These are phyloP conservation scores for Procavia capensis DNA, from an alignment of 2,113 vertebrate species.

Conservation along the genomic window DNA sequence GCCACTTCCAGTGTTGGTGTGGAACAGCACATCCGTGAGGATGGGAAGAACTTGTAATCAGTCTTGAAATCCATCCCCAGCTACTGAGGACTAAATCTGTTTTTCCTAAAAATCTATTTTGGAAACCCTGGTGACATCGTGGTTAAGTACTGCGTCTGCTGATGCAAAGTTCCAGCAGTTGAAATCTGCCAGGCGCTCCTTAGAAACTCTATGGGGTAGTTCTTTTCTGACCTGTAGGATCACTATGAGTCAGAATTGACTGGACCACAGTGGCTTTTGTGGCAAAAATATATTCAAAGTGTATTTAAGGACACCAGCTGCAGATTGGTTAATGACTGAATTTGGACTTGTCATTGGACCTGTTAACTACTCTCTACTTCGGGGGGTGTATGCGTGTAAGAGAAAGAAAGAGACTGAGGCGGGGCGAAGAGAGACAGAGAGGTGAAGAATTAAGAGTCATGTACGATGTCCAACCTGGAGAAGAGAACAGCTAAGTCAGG, in stretches of 20 bases:
- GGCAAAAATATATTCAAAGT: no score
- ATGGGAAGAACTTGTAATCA: neutral
- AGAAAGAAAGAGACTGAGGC: neutral
- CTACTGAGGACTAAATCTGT: neutral
- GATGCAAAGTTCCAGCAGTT: no score
- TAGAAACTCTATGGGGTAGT: no score
- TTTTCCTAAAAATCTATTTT: neutral
- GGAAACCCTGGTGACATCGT: no score
- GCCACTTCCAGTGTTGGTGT: neutral
- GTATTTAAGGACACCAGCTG: neutral
- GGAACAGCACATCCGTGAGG: neutral
- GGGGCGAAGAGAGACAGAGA: neutral
- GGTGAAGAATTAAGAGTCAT: neutral
- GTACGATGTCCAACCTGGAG: neutral
- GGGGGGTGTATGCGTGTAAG: neutral
- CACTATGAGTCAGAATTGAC: no score
- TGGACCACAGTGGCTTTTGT: no score
- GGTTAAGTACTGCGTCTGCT: no score
- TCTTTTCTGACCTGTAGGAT: no score
- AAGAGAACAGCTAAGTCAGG: neutral
- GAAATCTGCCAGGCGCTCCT: no score
- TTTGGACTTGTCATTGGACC: neutral
- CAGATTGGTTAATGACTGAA: neutral
- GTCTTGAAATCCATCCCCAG: neutral
- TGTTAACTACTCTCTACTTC: neutral